Base-by-base conservation (phyloP, 2,797 vertebrate species). In the Manis javanica region DNA sequence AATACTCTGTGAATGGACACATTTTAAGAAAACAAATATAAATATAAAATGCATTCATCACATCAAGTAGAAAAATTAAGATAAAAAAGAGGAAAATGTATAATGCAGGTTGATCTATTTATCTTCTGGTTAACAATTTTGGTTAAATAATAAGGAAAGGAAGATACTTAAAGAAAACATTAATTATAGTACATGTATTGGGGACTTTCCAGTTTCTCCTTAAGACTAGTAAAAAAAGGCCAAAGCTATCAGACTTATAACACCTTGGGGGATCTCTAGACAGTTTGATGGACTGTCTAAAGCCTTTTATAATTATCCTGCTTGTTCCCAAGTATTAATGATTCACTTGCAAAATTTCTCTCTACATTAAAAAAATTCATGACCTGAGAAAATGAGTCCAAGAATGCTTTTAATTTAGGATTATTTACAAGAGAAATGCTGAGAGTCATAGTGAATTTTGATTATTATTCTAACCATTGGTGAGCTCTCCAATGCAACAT, bases 221-320 rank as follows among this genome's bases (percentile, higher is more conserved):
- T 31, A 96, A 46, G 89, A 96, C 64, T 57, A 95, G 77, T n/a
- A 86, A 91, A 92, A 98, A 97, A 46, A 97, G 87, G 96, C 77
- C 85, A 98, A 94, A 71, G 64, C 87, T 97, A 85, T 96, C 79
- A 97, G 96, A 94, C 26, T 96, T 93, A 64, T 5, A 82, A 64
- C 86, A 97, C 90, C 51, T 94, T 42, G 49, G 68, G 90, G 94
- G 98, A 96, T 93, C 84, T 82, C 90, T 83, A 90, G 84, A 91
- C 66, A 98, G 84, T 94, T 81, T 97, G 94, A 97, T 89, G 82
- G 95, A 98, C 93, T 16, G 94, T 53, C 39, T 96, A 37, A 98
- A 98, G 68, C 96, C 96, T 95, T 98, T 98, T 95, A 49, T 93
- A 97, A 98, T 98, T 97, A 98, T 18, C 46, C 72, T 95, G 37